These are phyloP conservation scores for Babylonia areolata DNA, from an alignment of 1,140 invertebrate species.

Conservation along the genomic window DNA sequence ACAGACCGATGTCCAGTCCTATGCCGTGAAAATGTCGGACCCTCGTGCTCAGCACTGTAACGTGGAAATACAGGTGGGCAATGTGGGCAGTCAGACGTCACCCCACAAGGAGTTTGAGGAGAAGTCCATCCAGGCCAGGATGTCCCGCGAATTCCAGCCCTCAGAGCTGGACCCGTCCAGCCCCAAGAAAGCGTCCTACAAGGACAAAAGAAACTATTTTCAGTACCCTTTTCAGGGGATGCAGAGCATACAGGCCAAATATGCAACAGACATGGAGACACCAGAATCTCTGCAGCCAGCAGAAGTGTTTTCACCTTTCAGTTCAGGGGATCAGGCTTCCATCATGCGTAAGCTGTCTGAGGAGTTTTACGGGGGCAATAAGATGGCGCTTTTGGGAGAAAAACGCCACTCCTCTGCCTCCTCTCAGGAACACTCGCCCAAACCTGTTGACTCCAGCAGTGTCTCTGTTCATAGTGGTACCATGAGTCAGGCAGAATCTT, in stretches of 20 bases:
- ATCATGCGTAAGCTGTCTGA: constrained; percentile 82
- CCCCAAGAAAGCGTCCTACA: not conserved
- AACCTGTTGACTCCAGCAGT: constrained; percentile 51
- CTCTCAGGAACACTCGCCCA: constrained; percentile 52
- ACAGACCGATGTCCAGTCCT: constrained; percentile 63
- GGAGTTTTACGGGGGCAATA: constrained; percentile 63
- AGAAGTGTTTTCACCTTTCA: constrained; percentile 2
- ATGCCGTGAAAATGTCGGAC: constrained; percentile 46
- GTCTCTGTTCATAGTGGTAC: constrained; percentile 37
- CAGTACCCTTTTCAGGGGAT: constrained; percentile 42
- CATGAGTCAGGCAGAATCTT: constrained; percentile 68
- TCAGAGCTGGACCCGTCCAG: constrained; percentile 16
- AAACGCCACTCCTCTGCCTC: constrained; percentile 62
- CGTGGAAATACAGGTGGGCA: constrained; percentile 46
- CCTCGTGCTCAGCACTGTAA: constrained; percentile 31
- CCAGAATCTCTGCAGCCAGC: not conserved
- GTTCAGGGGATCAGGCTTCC: constrained; percentile 76
- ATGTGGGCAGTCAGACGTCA: constrained; percentile 38
- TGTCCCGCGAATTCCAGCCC: constrained; percentile 45
- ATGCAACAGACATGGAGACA: constrained; percentile 44
- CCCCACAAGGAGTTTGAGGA: constrained; percentile 46
- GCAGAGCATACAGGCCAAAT: constrained; percentile 52
- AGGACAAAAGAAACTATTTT: constrained; percentile 3
- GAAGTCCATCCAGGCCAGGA: constrained; percentile 49
- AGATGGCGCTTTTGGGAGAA: constrained; percentile 42